Percentiles rank a stretch among this genome's conserved stretches.
phyloP scores from a whole-genome alignment of 2,888 invertebrate species.

The Drosophila affinis region DNA sequence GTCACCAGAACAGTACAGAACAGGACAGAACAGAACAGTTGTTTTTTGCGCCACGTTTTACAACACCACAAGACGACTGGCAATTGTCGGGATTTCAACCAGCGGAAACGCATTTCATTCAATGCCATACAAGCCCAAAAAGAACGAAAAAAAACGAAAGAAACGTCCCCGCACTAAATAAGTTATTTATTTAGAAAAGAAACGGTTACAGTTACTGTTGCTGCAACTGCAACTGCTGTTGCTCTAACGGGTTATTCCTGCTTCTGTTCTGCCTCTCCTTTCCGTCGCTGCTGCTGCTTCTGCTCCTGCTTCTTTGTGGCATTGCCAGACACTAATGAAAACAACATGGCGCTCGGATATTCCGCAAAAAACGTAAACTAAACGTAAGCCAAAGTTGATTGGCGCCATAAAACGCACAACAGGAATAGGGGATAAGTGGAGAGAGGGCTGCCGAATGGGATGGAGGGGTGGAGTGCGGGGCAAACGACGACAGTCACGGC shows the following conservation, averaged over 20 bases:
- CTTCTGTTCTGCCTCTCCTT: conserved; percentile 1
- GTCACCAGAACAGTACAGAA: conserved; percentile 23
- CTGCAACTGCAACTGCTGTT: conserved; percentile 26
- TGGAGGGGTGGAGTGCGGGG: conserved; percentile 3
- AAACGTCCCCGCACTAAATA: conserved; percentile 41
- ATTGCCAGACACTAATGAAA: conserved; percentile 62
- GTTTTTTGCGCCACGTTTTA: conserved; percentile 48
- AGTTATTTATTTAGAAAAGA: conserved; percentile 73
- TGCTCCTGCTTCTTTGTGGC: conserved; percentile 31
- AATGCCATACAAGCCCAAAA: conserved; percentile 33
- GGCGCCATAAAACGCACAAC: conserved; percentile 63
- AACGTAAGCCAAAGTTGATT: conserved; percentile 78
- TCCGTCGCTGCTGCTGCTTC: conserved; percentile 17
- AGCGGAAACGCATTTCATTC: conserved; percentile 44
- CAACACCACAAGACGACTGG: conserved; percentile 52
- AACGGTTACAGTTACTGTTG: conserved; percentile 38
- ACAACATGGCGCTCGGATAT: conserved; percentile 68
- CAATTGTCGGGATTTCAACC: conserved; percentile 45
- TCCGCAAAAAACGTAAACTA: conserved; percentile 67
- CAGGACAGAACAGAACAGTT: conserved; percentile 35
- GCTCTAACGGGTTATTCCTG: conserved; percentile 33
- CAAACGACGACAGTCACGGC: conserved; percentile 45
- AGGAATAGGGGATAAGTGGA: conserved; percentile 16
- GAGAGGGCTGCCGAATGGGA: not conserved
- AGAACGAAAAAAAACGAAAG: not conserved